Evolutionary conservation across 2,888 invertebrate genomes (phyloP).

Genomic region (Eristalis intricaria): DNA sequence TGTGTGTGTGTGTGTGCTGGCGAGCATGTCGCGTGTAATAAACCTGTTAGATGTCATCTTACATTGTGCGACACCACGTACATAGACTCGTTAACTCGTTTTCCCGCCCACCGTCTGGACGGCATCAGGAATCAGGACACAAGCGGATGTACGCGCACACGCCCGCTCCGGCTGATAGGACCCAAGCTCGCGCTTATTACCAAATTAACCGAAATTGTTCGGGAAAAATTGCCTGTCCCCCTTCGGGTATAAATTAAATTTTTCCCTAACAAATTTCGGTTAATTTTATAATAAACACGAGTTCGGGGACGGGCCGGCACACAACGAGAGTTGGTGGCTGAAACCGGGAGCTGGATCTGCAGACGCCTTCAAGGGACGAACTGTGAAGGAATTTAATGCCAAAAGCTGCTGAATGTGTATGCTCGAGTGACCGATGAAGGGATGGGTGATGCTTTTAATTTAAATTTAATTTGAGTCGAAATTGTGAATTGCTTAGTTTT

Average conservation of each 20-base stretch:
- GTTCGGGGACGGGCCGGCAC: not conserved
- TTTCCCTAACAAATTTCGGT: conserved; percentile 44
- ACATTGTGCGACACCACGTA: not conserved
- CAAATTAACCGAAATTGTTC: conserved; percentile 53
- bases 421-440: conserved; percentile 16
- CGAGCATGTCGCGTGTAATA: conserved; percentile 3
- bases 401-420: conserved; percentile 34
- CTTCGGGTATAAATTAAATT: conserved; percentile 47
- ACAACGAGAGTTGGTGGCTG: not conserved
- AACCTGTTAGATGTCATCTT: conserved; percentile 42
- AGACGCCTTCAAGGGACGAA: conserved; percentile 4
- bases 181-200: conserved; percentile 26
- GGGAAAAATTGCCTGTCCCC: conserved; percentile 17
- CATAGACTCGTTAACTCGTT: conserved; percentile 22
- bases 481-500: conserved; percentile 52
- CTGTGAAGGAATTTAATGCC: conserved; percentile 47
- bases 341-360: not conserved
- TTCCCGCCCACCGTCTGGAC: not conserved
- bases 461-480: conserved; percentile 66
- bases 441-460: conserved; percentile 59
- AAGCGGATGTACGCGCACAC: too few species aligned
- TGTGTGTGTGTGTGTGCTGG: not conserved
- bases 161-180: not conserved
- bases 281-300: conserved; percentile 42
- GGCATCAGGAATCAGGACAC: too few species aligned